A percentile compares a stretch with the other conserved stretches of the same genome.
Evolutionary conservation across 1,140 invertebrate species (phyloP).

Genomic region (Heliconius eleuchia): DNA sequence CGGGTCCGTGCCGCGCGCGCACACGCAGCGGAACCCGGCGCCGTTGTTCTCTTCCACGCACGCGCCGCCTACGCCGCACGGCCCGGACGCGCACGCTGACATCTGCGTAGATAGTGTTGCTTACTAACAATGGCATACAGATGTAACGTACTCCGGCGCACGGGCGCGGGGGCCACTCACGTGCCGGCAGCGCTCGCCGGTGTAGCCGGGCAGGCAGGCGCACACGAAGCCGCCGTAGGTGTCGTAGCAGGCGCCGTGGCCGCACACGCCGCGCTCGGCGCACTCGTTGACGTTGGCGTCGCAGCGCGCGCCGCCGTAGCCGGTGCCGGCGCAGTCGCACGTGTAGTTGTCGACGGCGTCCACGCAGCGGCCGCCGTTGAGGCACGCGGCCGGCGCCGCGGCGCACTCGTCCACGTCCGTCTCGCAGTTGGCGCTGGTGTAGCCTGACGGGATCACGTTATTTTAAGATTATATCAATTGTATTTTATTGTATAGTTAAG

Average conservation of each 20-base stretch:
- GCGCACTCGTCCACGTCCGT: constrained; percentile 92
- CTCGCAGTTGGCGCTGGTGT: constrained; percentile 90
- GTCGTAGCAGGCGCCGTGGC: constrained; percentile 90
- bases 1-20: constrained; percentile 87
- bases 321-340: constrained; percentile 68
- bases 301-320: constrained; percentile 90
- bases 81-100: constrained; percentile 76
- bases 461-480: too few relatives aligned
- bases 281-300: constrained; percentile 94
- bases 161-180: constrained; percentile 38
- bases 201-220: constrained; percentile 91
- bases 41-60: constrained; percentile 90
- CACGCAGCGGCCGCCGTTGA: constrained; percentile 87
- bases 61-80: constrained; percentile 87
- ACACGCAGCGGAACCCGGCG: constrained; percentile 86
- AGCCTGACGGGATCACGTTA: constrained; percentile 77
- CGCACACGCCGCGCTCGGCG: constrained; percentile 85
- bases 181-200: constrained; percentile 89
- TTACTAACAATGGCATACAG: too few relatives aligned
- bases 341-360: constrained; percentile 84
- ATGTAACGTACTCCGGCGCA: too few relatives aligned
- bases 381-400: constrained; percentile 91
- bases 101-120: constrained; percentile 41
- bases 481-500: too few relatives aligned
- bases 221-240: constrained; percentile 92